These are phyloP conservation scores for Pardalotus punctatus DNA, from an alignment of 2,113 vertebrate genomes.

Conservation along the genomic window DNA sequence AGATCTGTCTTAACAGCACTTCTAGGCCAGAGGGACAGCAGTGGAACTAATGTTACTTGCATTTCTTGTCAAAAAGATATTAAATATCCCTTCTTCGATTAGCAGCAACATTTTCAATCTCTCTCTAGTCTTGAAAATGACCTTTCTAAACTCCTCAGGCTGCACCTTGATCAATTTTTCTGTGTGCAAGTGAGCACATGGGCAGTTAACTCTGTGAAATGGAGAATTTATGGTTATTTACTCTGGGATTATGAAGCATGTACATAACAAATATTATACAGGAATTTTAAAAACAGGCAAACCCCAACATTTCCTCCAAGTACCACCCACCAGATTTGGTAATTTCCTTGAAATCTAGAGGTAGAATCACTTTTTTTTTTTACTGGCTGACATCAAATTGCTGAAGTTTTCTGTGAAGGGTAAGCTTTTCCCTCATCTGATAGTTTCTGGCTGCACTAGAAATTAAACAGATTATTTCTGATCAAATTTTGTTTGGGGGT, in stretches of 20 bases:
- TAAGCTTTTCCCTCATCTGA: background rate
- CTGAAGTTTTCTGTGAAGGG: background rate
- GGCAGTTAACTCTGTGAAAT: conserved; percentile 12
- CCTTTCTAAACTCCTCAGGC: conserved; percentile 6
- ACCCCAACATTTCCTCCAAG: background rate
- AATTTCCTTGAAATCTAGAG: background rate
- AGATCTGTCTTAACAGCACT: background rate
- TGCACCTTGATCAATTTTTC: conserved; percentile 16
- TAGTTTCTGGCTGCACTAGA: background rate
- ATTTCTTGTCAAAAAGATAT: conserved; percentile 16
- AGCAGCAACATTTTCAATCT: conserved; percentile 2
- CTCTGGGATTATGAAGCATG: background rate
- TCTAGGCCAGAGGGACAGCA: background rate
- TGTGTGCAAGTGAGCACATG: background rate
- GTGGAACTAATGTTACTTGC: conserved; percentile 6
- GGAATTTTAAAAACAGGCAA: background rate
- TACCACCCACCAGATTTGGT: background rate
- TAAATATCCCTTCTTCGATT: background rate
- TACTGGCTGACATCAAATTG: background rate
- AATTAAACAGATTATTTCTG: background rate
- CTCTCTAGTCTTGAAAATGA: conserved; percentile 10
- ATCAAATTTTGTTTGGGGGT: background rate
- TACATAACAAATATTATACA: background rate
- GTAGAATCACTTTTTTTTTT: background rate
- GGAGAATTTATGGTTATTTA: conserved; percentile 9